These are phyloP conservation scores for Blera fallax DNA, from an alignment of 2,888 invertebrate species.

Conservation along the genomic window DNA sequence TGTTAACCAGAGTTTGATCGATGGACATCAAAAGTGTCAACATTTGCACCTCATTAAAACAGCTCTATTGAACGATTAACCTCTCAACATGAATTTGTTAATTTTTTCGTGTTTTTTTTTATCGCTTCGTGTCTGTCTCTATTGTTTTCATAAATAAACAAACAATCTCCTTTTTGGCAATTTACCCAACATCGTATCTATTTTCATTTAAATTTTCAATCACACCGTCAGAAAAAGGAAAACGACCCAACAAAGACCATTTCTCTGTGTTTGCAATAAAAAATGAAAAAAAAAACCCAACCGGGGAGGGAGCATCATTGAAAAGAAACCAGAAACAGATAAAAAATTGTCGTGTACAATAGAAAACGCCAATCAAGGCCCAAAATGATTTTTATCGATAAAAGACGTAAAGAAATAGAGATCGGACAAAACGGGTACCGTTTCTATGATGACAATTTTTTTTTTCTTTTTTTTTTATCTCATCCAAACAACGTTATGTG, in stretches of 20 bases:
- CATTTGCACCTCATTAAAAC: constrained; percentile 58
- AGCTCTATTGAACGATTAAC: constrained; percentile 18
- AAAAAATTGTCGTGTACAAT: neutral
- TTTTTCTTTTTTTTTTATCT: neutral
- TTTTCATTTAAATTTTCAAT: constrained; percentile 15
- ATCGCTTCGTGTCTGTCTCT: neutral
- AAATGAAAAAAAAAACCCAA: neutral
- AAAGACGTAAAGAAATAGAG: constrained; percentile 22
- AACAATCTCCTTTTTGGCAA: constrained; percentile 23
- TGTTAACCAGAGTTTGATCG: constrained; percentile 35
- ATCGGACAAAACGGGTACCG: constrained; percentile 49
- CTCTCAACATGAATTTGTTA: constrained; percentile 16
- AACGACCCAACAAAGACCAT: neutral
- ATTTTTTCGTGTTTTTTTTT: neutral
- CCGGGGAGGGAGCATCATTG: neutral
- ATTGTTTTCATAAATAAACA: constrained; percentile 28
- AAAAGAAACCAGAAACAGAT: neutral
- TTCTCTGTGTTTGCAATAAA: neutral
- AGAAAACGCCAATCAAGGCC: constrained; percentile 34
- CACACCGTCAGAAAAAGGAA: neutral
- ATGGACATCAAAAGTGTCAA: constrained; percentile 46
- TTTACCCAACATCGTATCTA: neutral
- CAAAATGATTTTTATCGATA: constrained; percentile 50
- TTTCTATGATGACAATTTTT: constrained; percentile 4
- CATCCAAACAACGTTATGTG: constrained; percentile 7